phyloP scores from a whole-genome alignment of 35 echinoderm and acorn worm genomes.

The Holothuria glaberrima region DNA sequence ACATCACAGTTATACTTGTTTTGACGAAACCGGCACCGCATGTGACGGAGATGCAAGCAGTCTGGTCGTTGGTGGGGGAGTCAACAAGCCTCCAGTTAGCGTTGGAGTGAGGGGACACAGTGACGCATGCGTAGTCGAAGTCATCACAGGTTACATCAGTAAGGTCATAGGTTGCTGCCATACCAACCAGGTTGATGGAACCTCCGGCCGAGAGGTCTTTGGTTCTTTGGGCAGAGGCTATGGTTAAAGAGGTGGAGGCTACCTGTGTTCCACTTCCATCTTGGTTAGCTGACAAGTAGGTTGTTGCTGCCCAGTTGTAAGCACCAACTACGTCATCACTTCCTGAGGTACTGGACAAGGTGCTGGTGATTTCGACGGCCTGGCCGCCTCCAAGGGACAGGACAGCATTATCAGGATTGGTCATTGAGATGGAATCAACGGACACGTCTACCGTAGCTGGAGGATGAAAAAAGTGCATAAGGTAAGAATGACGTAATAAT shows the following conservation, averaged over 20 bases:
- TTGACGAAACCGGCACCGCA: conserved; percentile 60
- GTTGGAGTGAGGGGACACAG: conserved; percentile 7
- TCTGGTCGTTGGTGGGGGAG: neutral
- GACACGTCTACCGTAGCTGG: conserved; percentile 39
- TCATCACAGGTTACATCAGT: conserved; percentile 59
- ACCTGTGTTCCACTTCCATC: conserved; percentile 37
- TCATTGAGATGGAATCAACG: conserved; percentile 48
- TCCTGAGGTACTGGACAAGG: conserved; percentile 3
- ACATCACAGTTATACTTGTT: conserved; percentile 49
- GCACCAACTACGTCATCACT: conserved; percentile 59
- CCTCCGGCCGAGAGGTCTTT: conserved; percentile 32
- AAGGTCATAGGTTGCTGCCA: conserved; percentile 66
- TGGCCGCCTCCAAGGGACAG: conserved; percentile 54
- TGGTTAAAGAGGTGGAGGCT: conserved; percentile 5
- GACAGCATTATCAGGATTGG: conserved; percentile 66
- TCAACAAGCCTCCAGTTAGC: conserved; percentile 46
- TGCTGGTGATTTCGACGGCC: conserved; percentile 44
- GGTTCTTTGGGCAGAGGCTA: conserved; percentile 45
- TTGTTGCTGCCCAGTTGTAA: conserved; percentile 56
- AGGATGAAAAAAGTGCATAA: neutral
- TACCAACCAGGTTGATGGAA: conserved; percentile 4
- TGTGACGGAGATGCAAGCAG: conserved; percentile 55
- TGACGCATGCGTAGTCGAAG: conserved; percentile 65
- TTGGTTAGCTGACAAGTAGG: conserved; percentile 54
- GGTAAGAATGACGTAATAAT: neutral